phyloP scores from a whole-genome alignment of 2,113 vertebrate genomes.

The Lycocorax pyrrhopterus region DNA sequence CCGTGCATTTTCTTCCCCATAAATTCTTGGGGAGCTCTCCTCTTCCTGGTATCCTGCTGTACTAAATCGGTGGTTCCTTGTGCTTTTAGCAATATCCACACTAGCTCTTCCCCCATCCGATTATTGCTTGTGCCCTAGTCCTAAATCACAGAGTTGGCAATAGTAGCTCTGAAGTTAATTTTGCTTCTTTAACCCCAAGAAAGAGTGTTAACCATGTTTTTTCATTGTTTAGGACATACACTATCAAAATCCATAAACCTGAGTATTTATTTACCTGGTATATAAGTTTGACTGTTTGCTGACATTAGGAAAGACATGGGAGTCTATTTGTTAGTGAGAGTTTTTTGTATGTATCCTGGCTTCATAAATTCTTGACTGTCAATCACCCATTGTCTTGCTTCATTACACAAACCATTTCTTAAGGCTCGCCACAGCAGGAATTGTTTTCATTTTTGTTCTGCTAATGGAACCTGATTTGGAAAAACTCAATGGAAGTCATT shows the following conservation, averaged over 20 bases:
- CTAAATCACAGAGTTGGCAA: not conserved
- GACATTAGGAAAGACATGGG: not conserved
- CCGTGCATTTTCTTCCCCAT: not conserved
- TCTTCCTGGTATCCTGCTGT: not conserved
- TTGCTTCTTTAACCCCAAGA: not conserved
- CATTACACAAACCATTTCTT: constrained; percentile 31
- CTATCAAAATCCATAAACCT: not conserved
- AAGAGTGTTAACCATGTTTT: not conserved
- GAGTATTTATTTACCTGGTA: not conserved
- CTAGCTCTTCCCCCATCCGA: not conserved
- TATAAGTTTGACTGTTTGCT: not conserved
- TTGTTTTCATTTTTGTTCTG: constrained; percentile 45
- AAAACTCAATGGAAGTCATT: constrained; percentile 24
- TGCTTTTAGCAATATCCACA: not conserved
- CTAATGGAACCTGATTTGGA: constrained; percentile 35
- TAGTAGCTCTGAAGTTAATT: not conserved
- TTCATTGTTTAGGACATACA: not conserved
- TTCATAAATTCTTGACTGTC: constrained; percentile 10
- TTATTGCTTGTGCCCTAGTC: not conserved
- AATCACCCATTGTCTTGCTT: constrained; percentile 33
- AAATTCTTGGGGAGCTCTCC: not conserved
- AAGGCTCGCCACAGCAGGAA: constrained; percentile 17
- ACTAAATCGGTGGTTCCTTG: not conserved
- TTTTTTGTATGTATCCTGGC: not conserved
- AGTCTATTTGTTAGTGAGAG: not conserved